Evolutionary conservation across 2,888 invertebrate genomes (phyloP).

Genomic region (Thumatha senex): DNA sequence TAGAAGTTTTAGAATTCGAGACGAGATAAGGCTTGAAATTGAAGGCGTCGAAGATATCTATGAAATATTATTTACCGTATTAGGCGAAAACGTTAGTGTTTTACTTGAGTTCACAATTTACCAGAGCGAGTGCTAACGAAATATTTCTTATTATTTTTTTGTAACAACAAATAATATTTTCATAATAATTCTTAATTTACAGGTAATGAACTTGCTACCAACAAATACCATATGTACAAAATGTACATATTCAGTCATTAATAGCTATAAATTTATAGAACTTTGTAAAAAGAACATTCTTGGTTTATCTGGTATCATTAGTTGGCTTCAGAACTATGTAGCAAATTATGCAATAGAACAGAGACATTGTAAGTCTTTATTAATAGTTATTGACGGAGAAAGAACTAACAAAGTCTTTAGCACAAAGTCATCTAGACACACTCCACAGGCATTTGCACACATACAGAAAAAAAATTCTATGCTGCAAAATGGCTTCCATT

Average conservation of each 20-base stretch:
- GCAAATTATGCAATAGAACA: neutral
- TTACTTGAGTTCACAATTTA: neutral
- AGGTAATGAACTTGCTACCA: constrained; percentile 26
- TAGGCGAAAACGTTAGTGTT: constrained; percentile 28
- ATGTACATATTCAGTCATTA: constrained; percentile 31
- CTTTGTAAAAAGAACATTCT: constrained; percentile 33
- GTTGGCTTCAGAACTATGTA: constrained; percentile 14
- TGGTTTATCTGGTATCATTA: constrained; percentile 14
- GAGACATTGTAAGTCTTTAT: constrained; percentile 17
- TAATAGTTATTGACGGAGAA: constrained; percentile 13
- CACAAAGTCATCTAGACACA: too few relatives aligned
- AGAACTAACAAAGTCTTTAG: too few relatives aligned
- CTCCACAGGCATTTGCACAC: too few relatives aligned
- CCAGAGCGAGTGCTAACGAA: too few relatives aligned
- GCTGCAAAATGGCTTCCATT: neutral
- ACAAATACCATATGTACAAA: constrained; percentile 30
- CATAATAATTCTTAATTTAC: constrained; percentile 26
- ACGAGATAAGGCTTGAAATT: constrained; percentile 24
- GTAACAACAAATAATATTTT: too few relatives aligned
- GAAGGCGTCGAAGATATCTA: constrained; percentile 12
- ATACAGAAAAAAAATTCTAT: too few relatives aligned
- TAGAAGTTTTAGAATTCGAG: constrained; percentile 16
- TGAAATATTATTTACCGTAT: constrained; percentile 21
- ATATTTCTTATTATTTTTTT: too few relatives aligned
- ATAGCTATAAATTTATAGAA: constrained; percentile 39